Base-by-base conservation (phyloP, 2,797 vertebrate species). In the Dendrocincla fuliginosa region DNA sequence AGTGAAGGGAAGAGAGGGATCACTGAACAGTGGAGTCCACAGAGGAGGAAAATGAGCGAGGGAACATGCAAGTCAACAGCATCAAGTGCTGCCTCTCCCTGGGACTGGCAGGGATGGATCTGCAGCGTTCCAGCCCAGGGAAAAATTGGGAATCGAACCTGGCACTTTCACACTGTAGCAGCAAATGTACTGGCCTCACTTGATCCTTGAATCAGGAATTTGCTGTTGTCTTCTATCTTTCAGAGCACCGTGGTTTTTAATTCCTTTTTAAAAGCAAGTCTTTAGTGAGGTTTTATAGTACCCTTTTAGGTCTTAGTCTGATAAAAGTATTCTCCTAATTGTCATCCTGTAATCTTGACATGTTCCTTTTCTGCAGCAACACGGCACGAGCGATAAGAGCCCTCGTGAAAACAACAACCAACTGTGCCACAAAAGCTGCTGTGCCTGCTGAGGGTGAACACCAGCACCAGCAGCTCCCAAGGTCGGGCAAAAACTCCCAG, bases 71-170 rank as follows among this genome's bases (percentile, higher is more conserved):
- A 41, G 64, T 33, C 30, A 64, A 27, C 10, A 4, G 56, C 86
- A 73, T 4, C 0, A 18, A 75, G 65, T 6, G 22, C 44, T 81
- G 28, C 27, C 63, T 79, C 47, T 84, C 47, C 63, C 70, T 6
- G 4, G 84, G 68, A 41, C 57, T 11, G 23, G 52, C 65, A 82
- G 41, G 11, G 68, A 84, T 56, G 37, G 7, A 44, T 85, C 10
- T 56, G 59, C 90, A 81, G 52, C 6, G 41, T 15, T 89, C 42
- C 78, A 75, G 86, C n/a, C n/a, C 78, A 77, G 57, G 49, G 35
- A 89, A 64, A 22, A 70, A 95, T 5, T 50, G 60, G 78, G 86
- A 92, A 94, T 91, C 13, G 11, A 96, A 93, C 17, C 53, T n/a
- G n/a, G 25, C 0, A 1, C 60, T 89, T 82, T 65, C 87, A 80